Base-by-base conservation (phyloP, 2,113 vertebrate species). In the Muntiacus reevesi region DNA sequence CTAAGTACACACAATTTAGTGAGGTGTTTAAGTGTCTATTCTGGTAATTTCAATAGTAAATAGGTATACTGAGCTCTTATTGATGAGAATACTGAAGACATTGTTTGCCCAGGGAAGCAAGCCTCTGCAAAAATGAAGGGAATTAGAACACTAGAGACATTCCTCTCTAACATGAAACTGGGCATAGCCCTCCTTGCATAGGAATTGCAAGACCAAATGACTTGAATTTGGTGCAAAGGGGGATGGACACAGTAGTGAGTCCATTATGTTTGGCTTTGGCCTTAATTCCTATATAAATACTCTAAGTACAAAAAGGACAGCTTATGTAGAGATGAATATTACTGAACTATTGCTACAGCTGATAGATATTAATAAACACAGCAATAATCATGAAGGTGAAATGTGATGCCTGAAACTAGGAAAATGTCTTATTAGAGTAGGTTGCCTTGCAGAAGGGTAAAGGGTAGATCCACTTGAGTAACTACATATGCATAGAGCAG, bases 21-120 rank as follows among this genome's bases (percentile, higher is more conserved):
- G 36, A 11, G 14, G 54, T 87, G 21, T 15, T 10, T 15, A 74
- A 33, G 5, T 40, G 4, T 28, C 64, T 86, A 14, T 79, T 60
- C 6, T 23, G 28, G 1, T 64, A 83, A 81, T 10, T 28, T 76
- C 33, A 74, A 16, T 33, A 30, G 28, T 21, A 78, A 92, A 47
- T 57, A 67, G 5, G 5, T 55, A n/a, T 47, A 2, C 3, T 1
- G 2, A 17, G 0, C 15, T 94, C 30, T 9, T 16, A 55, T 27
- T 91, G 40, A 25, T 55, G 1, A 36, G 14, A 62, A 40, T 47
- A 40, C 27, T 36, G 10, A 45, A 36, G 62, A 23, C 15, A 9
- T 4, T 19, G 4, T 81, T 43, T 86, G 40, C 17, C 25, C 36
- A 50, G 25, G 43, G 50, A 59, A 87, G 8, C n/a, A 67, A 13